Percentiles rank a stretch among this genome's conserved stretches.
Evolutionary conservation across 1,140 invertebrate genomes (phyloP).

Genomic region (Cyphomyrmex costatus): DNA sequence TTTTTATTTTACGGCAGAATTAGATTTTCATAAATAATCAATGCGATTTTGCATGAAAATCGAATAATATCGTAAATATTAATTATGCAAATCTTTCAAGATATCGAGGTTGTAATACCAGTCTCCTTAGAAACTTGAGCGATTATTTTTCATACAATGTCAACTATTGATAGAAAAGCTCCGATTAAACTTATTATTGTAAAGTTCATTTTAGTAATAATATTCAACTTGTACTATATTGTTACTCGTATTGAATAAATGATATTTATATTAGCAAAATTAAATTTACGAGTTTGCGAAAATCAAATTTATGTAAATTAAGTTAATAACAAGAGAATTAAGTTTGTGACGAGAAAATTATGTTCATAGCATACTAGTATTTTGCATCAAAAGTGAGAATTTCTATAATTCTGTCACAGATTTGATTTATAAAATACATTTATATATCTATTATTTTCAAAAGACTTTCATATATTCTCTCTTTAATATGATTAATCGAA

Average conservation of each 20-base stretch:
- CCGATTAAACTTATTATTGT: not conserved
- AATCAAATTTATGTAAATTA: constrained; percentile 22
- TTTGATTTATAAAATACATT: not conserved
- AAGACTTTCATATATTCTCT: not conserved
- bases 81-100: constrained; percentile 15
- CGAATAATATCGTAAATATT: constrained; percentile 30
- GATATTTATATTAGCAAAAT: constrained; percentile 7
- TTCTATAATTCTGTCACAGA: not conserved
- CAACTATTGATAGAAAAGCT: not conserved
- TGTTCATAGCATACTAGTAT: not conserved
- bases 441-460: constrained; percentile 3
- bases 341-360: constrained; percentile 15
- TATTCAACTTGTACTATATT: constrained; percentile 1
- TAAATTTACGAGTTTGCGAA: too few relatives aligned
- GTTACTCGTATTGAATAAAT: not conserved
- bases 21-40: constrained; percentile 11
- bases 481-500: not conserved
- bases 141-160: constrained; percentile 7
- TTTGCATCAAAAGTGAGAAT: not conserved
- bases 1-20: not conserved
- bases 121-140: constrained; percentile 15
- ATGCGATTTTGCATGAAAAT: constrained; percentile 3
- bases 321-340: not conserved
- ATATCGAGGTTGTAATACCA: constrained; percentile 3
- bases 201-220: not conserved